Evolutionary conservation across 2,797 vertebrate genomes (phyloP).

Genomic region (Heliangelus exortis): DNA sequence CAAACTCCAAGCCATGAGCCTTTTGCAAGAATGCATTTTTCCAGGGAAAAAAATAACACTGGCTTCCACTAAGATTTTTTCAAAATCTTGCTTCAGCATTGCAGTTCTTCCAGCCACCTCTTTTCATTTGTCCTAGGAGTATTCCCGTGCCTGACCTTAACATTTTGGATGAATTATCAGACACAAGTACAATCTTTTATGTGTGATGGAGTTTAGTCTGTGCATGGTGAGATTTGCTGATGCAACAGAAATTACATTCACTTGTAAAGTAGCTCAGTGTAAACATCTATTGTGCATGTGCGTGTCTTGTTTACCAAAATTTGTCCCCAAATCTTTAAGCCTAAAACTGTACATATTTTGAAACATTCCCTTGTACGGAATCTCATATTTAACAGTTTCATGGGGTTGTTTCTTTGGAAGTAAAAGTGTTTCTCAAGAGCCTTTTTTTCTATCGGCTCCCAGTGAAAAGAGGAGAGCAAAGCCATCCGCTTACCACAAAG

Average conservation of each 20-base stretch:
- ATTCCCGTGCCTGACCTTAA: neutral
- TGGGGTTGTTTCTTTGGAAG: conserved; percentile 83
- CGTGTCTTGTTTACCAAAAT: conserved; percentile 69
- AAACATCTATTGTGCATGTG: conserved; percentile 28
- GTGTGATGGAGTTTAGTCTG: neutral
- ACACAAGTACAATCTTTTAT: neutral
- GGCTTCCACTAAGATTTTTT: neutral
- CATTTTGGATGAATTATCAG: neutral
- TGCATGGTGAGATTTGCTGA: neutral
- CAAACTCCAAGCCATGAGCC: neutral
- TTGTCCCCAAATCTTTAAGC: conserved; percentile 65
- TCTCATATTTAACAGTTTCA: conserved; percentile 85
- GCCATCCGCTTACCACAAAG: conserved; percentile 86
- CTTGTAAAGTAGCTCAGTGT: conserved; percentile 24
- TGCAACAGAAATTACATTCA: conserved; percentile 32
- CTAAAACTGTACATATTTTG: conserved; percentile 77
- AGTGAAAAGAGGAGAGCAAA: conserved; percentile 82
- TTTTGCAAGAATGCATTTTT: neutral
- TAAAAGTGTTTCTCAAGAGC: conserved; percentile 85
- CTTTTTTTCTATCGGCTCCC: conserved; percentile 77
- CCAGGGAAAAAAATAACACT: neutral
- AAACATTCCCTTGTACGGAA: conserved; percentile 76
- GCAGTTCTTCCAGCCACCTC: neutral
- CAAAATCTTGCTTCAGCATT: neutral
- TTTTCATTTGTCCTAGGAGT: neutral